Evolutionary conservation across 2,888 invertebrate species (phyloP), one percentile per base, ranked within the genome.

Genomic region (Drosophila buzzatii): DNA sequence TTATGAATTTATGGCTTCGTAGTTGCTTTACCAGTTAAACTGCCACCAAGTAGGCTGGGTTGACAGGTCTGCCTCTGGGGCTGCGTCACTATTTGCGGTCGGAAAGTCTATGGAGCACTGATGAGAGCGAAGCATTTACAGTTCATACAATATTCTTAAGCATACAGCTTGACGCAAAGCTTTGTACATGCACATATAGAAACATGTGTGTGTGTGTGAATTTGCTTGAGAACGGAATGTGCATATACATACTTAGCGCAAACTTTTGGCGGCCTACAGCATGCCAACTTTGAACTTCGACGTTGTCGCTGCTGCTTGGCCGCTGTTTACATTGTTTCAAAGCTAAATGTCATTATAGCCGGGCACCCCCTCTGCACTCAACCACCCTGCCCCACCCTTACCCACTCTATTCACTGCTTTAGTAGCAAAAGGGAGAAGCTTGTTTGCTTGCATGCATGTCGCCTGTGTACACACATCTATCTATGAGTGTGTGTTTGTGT

Each of bases 291-390:
- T 85, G 89, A 85, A 86, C 89, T 85, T 86, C 83, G 82, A 71
- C 81, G 71, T 69, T 79, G 66, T 44, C 55, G 69, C 53, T 67
- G 67, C 52, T 57, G 45, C 37, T 53, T 56, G 71, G 65, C 56
- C 78, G 70, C 74, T 89, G 89, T 87, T 87, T 89, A 87, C 90
- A 85, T 85, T 89, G 89, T 89, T 79, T 85, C 88, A 82, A 87
- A 87, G 86, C 88, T 87, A 89, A 87, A 87, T 87, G 88, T 87
- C 90, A 88, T 86, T 89, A 87, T 82, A 82, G 85, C 77, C 52
- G 45, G 10, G 52, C 20, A 12, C 18, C 0, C 0, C 12, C 23
- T 12, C 20, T 1, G 0, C 55, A 6, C n/a, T n/a, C n/a, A n/a
- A n/a, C 10, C 42, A 9, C 5, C 16, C 27, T 12, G 35, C n/a